These are phyloP conservation scores for Agrotis puta DNA, from an alignment of 2,888 invertebrate species.

Conservation along the genomic window DNA sequence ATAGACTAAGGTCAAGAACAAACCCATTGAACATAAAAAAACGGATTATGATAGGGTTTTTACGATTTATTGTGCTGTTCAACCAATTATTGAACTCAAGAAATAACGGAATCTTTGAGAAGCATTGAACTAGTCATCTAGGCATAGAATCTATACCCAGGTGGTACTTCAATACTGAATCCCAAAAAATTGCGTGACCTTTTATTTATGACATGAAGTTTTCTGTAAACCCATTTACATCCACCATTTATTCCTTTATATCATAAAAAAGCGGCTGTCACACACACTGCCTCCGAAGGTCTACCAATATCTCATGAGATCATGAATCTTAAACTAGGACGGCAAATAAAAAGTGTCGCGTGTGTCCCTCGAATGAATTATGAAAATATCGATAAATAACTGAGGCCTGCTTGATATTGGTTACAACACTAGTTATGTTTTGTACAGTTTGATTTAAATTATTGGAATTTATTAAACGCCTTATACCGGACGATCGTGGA, in stretches of 20 bases:
- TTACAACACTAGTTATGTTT: conserved; percentile 12
- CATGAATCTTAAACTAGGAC: conserved; percentile 88
- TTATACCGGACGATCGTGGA: too few species aligned
- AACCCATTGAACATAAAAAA: too few species aligned
- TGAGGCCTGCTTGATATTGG: conserved; percentile 64
- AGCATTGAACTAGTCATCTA: too few species aligned
- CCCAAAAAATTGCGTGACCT: background rate
- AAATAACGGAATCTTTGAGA: too few species aligned
- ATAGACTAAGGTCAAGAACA: too few species aligned
- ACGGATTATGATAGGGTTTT: too few species aligned
- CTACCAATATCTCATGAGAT: conserved; percentile 83
- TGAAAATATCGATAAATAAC: conserved; percentile 88
- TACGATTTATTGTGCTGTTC: too few species aligned
- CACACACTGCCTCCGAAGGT: conserved; percentile 64
- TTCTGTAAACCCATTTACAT: conserved; percentile 39
- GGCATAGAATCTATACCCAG: too few species aligned
- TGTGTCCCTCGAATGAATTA: conserved; percentile 83
- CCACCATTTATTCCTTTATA: conserved; percentile 65
- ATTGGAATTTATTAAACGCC: background rate
- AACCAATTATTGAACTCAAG: too few species aligned
- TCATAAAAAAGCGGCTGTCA: conserved; percentile 65
- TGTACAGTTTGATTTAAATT: background rate
- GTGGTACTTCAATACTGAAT: background rate
- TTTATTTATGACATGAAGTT: conserved; percentile 25
- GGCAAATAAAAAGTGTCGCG: conserved; percentile 84